Evolutionary conservation across 2,113 vertebrate species (phyloP), one percentile per base, ranked within the genome.

Genomic region (Archocentrus centrarchus): DNA sequence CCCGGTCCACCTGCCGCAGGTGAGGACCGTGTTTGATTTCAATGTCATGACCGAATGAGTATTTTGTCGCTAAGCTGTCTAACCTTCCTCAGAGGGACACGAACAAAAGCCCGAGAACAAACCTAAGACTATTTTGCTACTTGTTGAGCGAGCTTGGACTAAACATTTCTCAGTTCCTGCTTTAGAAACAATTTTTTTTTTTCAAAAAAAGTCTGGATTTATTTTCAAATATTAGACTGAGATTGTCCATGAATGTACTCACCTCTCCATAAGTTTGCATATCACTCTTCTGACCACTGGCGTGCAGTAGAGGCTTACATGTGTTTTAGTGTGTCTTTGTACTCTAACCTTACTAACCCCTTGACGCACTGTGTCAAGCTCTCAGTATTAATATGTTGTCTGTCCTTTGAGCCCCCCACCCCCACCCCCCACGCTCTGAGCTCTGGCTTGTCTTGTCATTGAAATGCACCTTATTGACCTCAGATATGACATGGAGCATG

Each of bases 181-280:
- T 76, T 89, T 59, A 84, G 77, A 79, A 70, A 73, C 66, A 70
- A 18, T 70, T 70, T 70, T 50, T 70, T 30, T 30, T 4, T 30
- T 30, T 30, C 3, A 1, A 15, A 77, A 86, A 78, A 30, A 81
- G 41, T 80, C 41, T 75, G 62, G 39, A 85, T 82, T 75, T 86
- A 24, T 79, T 88, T 93, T 84, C 50, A 81, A 83, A 81, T 84
- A 50, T 53, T 73, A 90, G 88, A 89, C 87, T 75, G 86, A 93
- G 91, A 88, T 92, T 92, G 92, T 93, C 89, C 88, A 89, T 91
- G 92, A 96, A 95, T 95, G 95, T 95, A 94, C 88, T 94, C 93
- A 94, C 91, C 90, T 90, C 89, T 90, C 87, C 94, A 93, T 93
- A 90, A 81, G 92, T 94, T 95, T 96, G 93, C 92, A 95, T 95